These are phyloP conservation scores for Zaprionus ghesquierei DNA, from an alignment of 1,140 invertebrate genomes.

Conservation along the genomic window DNA sequence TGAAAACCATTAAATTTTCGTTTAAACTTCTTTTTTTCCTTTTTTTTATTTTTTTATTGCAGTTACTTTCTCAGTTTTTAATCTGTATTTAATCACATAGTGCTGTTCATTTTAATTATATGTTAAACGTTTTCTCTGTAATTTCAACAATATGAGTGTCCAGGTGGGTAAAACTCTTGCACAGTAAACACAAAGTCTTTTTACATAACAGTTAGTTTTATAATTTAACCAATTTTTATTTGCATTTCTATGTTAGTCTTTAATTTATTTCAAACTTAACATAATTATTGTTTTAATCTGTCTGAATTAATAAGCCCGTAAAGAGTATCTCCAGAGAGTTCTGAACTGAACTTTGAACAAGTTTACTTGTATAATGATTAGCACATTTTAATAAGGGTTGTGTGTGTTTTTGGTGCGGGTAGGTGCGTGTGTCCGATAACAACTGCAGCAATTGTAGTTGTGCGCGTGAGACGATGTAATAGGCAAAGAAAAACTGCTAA, in stretches of 20 bases:
- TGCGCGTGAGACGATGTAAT: constrained; percentile 4
- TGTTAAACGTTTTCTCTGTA: constrained; percentile 33
- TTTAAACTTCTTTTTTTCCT: constrained; percentile 10
- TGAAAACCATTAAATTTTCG: constrained; percentile 43
- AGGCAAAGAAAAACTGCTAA: neutral
- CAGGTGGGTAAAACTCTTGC: constrained; percentile 64
- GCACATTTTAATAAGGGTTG: neutral
- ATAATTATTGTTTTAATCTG: neutral
- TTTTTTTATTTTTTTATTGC: constrained; percentile 33
- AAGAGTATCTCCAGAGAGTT: neutral
- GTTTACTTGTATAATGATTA: constrained; percentile 14
- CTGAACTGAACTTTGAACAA: neutral
- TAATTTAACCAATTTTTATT: neutral
- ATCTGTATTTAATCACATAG: constrained; percentile 19
- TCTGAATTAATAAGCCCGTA: neutral
- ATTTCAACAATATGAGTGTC: constrained; percentile 53
- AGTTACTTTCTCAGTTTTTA: constrained; percentile 30
- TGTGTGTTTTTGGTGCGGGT: neutral
- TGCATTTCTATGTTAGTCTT: neutral
- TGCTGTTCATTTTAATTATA: constrained; percentile 23
- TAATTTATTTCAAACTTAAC: neutral
- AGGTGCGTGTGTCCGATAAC: neutral
- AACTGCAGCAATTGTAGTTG: neutral
- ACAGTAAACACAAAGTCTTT: neutral
- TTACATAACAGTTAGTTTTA: neutral